Evolutionary conservation across 37 sponge, comb jelly and placozoan species (phyloP).

Genomic region (Chondrilla cf. caribensis): DNA sequence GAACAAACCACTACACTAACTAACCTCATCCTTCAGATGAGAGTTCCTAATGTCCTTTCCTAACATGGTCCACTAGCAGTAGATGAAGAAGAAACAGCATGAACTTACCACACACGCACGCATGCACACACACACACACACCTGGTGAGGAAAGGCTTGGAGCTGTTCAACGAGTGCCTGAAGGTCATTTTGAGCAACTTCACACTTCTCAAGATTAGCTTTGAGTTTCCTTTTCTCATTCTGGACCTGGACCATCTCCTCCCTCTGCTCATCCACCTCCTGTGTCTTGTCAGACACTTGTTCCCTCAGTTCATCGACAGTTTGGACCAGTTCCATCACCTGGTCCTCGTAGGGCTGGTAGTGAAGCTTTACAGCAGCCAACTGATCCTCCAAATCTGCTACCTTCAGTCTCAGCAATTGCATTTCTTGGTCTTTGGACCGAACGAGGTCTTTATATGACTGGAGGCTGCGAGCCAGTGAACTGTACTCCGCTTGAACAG

Average conservation of each 20-base stretch:
- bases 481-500: conserved; percentile 1
- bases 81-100: neutral
- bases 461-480: neutral
- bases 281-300: neutral
- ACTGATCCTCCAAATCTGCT: conserved; percentile 1
- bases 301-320: neutral
- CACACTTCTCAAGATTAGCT: neutral
- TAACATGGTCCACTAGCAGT: neutral
- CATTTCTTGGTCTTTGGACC: neutral
- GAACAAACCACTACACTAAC: too few relatives aligned
- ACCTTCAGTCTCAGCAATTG: neutral
- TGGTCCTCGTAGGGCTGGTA: neutral
- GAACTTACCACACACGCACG: neutral
- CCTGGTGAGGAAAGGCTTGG: neutral
- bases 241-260: neutral
- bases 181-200: neutral
- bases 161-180: neutral
- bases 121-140: neutral
- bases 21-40: neutral
- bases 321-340: neutral
- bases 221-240: neutral
- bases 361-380: neutral
- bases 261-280: neutral
- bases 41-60: neutral
- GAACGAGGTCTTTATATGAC: neutral